Evolutionary conservation across 2,888 invertebrate genomes (phyloP).

Genomic region (Yponomeuta evonymella): DNA sequence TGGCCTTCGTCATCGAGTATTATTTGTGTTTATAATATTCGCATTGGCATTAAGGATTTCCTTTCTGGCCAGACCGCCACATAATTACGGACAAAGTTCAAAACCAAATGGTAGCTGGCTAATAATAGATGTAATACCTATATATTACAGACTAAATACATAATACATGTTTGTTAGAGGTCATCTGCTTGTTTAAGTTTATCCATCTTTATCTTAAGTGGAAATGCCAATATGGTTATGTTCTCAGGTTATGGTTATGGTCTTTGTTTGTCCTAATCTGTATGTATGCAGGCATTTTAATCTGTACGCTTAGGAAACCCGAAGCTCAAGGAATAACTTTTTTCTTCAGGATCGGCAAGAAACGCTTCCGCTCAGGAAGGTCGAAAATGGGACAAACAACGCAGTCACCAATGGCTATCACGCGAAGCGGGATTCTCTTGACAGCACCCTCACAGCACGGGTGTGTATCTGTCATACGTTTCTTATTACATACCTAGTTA

Average conservation of each 20-base stretch:
- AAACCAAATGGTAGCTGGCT: conserved; percentile 18
- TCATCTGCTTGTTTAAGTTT: neutral
- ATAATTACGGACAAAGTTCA: conserved; percentile 18
- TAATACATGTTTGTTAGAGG: neutral
- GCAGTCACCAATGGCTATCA: conserved; percentile 17
- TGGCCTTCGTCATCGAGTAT: neutral
- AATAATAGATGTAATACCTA: conserved; percentile 2
- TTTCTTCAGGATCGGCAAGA: conserved; percentile 54
- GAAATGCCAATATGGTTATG: neutral
- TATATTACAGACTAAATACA: neutral
- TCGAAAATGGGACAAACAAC: conserved; percentile 31
- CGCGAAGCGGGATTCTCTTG: neutral
- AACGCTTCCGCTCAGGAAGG: conserved; percentile 49
- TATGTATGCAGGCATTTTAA: too few species aligned
- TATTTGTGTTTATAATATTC: neutral
- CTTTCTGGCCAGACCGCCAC: conserved; percentile 8
- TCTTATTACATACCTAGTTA: neutral
- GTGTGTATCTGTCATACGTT: neutral
- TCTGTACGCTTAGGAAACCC: too few species aligned
- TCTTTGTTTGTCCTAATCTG: neutral
- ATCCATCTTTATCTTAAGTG: neutral
- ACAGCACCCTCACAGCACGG: conserved; percentile 19
- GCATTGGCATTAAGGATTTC: neutral
- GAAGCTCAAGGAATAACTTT: neutral
- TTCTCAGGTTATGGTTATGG: too few species aligned